Evolutionary conservation across 2,888 invertebrate species (phyloP), one percentile per base, ranked within the genome.

Genomic region (Orthosia cruda): DNA sequence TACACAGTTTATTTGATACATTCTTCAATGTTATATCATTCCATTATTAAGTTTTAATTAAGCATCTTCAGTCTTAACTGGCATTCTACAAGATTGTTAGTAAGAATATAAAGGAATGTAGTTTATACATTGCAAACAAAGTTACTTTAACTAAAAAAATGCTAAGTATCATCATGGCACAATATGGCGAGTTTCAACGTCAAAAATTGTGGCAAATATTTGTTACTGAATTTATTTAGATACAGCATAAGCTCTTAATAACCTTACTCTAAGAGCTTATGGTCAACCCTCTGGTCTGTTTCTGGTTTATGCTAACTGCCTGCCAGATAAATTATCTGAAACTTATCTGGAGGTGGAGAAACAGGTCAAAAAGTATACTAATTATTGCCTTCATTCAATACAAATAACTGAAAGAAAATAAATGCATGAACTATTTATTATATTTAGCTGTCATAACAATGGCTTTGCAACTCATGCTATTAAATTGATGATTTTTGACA

Each of bases 21-120:
- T 9, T 40, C 40, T 40, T 40, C 40, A 40, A 40, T 9, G 9
- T 40, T 40, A 9, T 40, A 40, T 40, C 40, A 40, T 40, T 40
- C 40, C 9, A 9, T 9, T 40, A 40, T 40, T 9, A 40, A 9
- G 9, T 40, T 9, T 40, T 40, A 40, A 7, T 23, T 15, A 23
- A 55, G 15, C 15, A 23, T 23, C 20, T 23, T 55, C 55, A 23
- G 55, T 55, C 81, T 78, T 57, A n/a, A 63, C 26, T 52, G 55
- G 23, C 49, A n/a, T 55, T 80, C 49, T 40, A 49, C 40, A 66
- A 55, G 3, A 40, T 55, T 32, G 23, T 49, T 61, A 64, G 13
- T 59, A n/a, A 23, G 4, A 32, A 23, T 18, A 20, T 20, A 20
- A 50, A 69, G 79, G 82, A 79, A 79, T 79, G 82, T 76, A n/a